Percentiles rank a stretch among this genome's conserved stretches.
Evolutionary conservation across 2,113 vertebrate species (phyloP).

Genomic region (Sus scrofa): T2T-Sscrofa CM000820.6:55485501-55486000

Average conservation of each 20-base stretch:
- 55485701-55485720: neutral
- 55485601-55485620: neutral
- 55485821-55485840: slow-evolving; percentile 43
- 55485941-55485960: slow-evolving; percentile 49
- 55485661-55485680: neutral
- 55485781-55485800: slow-evolving; percentile 58
- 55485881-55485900: slow-evolving; percentile 43
- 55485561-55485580: neutral
- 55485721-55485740: neutral
- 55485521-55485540: neutral
- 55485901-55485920: neutral
- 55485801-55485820: slow-evolving; percentile 13
- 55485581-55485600: neutral
- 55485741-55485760: neutral
- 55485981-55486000: slow-evolving; percentile 28
- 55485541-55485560: neutral
- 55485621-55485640: no score
- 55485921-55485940: slow-evolving; percentile 60
- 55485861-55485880: slow-evolving; percentile 57
- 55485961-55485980: neutral
- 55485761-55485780: neutral
- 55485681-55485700: neutral
- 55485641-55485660: neutral
- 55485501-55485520: rapidly evolving
- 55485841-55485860: slow-evolving; percentile 67